Base-by-base conservation (phyloP, 2,888 invertebrate species). In the Nomada flava region DNA sequence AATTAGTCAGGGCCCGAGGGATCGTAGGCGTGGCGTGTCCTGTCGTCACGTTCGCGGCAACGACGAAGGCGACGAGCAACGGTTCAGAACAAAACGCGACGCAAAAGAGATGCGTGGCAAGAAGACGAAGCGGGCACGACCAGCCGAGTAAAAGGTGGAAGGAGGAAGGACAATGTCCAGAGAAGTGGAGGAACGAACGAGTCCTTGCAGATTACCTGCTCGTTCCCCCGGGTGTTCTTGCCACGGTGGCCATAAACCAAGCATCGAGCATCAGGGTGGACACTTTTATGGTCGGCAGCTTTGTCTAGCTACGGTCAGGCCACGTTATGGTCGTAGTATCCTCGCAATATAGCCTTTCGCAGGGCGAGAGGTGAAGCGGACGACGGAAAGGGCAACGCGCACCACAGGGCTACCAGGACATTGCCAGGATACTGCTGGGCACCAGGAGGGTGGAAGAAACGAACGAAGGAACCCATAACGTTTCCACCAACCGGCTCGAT, bases 241-340 rank as follows among this genome's bases (percentile, higher is more conserved):
- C 83, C 85, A 82, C 81, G 82, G 80, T 79, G 84, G 86, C 78
- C 90, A 88, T 92, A 92, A 92, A 92, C 88, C 89, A 90, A 75
- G 82, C 88, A 85, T 88, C 82, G 87, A 79, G 83, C 83, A 76
- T 82, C 79, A 78, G 87, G 87, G 86, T 88, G 91, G 90, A 92
- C 91, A 92, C 89, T 91, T 92, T 92, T 92, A 93, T 91, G 91
- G 85, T 89, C 84, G 86, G 85, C 79, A 83, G 89, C 89, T 91
- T 92, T 91, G 90, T 91, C 82, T 89, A 90, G 84, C 80, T 78
- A 81, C 44, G 79, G 76, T 57, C 79, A 75, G 79, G 59, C 67
- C 63, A 80, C 74, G 76, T 79, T 77, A 78, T 75, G 78, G 73
- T 67, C 76, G 79, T 73, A 76, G 75, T 57, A 72, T 85, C 71